A percentile compares a stretch with the other conserved stretches of the same genome.
Conservation (phyloP, 2,888 invertebrate species). For the Eilema griseolum region DNA sequence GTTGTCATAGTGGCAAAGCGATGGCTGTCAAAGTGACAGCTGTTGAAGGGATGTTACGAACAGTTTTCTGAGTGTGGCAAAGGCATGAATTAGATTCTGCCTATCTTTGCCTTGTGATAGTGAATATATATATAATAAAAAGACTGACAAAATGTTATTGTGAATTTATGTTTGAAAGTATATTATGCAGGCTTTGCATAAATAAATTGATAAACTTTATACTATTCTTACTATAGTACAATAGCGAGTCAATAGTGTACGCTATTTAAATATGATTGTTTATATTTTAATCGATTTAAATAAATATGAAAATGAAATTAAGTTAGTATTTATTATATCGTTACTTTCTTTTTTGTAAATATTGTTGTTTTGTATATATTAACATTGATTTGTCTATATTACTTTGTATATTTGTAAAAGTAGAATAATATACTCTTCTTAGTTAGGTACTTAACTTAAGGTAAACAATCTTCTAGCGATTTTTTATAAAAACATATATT, state of each 20-base stretch:
- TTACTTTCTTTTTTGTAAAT: no score
- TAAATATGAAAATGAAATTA: no score
- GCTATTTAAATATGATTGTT: constrained; percentile 33
- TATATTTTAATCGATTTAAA: no score
- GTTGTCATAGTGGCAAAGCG: constrained; percentile 41
- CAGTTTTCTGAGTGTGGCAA: constrained; percentile 21
- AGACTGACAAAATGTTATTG: constrained; percentile 26
- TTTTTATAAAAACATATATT: no score
- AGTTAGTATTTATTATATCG: no score
- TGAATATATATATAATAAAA: constrained; percentile 1
- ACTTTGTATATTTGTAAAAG: no score
- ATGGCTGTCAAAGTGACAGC: constrained; percentile 23
- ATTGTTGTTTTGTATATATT: no score
- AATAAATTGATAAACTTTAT: constrained; percentile 42
- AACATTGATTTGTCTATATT: no score
- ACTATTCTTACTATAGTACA: constrained; percentile 36
- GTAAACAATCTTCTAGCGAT: no score
- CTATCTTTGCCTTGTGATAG: constrained; percentile 48
- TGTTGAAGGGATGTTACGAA: constrained; percentile 26
- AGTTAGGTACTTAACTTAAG: no score
- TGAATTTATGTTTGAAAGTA: constrained; percentile 35
- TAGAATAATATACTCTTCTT: no score
- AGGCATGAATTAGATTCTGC: constrained; percentile 41
- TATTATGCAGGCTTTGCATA: constrained; percentile 38
- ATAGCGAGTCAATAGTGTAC: constrained; percentile 45